Percentiles rank a stretch among this genome's conserved stretches.
Conservation (phyloP, 2,797 vertebrate species). For the Hippoglossus hippoglossus region DNA sequence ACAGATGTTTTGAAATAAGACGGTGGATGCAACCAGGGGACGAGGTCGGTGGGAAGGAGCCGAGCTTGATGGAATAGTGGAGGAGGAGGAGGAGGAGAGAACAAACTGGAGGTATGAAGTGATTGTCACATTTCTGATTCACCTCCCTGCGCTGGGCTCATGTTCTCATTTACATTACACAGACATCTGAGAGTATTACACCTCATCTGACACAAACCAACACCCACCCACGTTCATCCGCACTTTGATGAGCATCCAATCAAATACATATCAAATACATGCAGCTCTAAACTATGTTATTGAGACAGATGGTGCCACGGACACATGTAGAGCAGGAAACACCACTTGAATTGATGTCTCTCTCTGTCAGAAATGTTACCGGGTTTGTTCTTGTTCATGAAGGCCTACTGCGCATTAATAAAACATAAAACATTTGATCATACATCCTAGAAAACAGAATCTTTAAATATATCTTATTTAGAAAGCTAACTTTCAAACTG, state of each 20-base stretch:
- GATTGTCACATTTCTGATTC: slow-evolving; percentile 53
- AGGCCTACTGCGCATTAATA: background rate
- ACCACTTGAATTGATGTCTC: slow-evolving; percentile 1
- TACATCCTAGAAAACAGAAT: too few relatives aligned
- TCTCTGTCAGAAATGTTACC: background rate
- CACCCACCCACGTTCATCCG: slow-evolving; percentile 25
- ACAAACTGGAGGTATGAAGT: slow-evolving; percentile 27
- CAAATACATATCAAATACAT: slow-evolving; percentile 8
- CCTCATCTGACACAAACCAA: slow-evolving; percentile 36
- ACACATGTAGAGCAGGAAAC: background rate
- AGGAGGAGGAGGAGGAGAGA: slow-evolving; percentile 32
- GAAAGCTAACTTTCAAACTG: too few relatives aligned
- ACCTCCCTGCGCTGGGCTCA: slow-evolving; percentile 36
- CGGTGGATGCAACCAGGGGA: slow-evolving; percentile 37
- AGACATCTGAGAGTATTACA: slow-evolving; percentile 42
- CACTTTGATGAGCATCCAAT: slow-evolving; percentile 11
- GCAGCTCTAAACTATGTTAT: slow-evolving; percentile 4
- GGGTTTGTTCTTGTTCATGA: background rate
- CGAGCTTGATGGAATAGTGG: slow-evolving; percentile 8
- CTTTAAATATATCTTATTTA: too few relatives aligned
- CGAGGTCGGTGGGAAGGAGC: slow-evolving; percentile 7
- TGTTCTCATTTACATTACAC: slow-evolving; percentile 55
- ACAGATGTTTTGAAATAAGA: slow-evolving; percentile 62
- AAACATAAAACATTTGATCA: too few relatives aligned
- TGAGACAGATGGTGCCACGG: slow-evolving; percentile 26